Base-by-base conservation (phyloP, 2,113 vertebrate species). In the Python bivittatus region DNA sequence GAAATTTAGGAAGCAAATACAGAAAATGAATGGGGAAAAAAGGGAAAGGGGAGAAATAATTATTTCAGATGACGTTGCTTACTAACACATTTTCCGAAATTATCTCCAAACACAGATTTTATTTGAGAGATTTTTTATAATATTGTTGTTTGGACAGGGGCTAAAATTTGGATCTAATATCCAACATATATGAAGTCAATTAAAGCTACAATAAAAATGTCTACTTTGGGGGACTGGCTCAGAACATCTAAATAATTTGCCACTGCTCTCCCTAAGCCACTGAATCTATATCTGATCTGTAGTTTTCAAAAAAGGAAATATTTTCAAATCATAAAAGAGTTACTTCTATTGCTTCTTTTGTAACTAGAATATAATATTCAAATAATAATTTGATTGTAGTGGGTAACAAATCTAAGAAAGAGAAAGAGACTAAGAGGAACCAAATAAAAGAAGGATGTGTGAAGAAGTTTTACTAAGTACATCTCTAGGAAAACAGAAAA, bases 141-240 rank as follows among this genome's bases (percentile, higher is more conserved):
- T 15, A 8, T 83, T 44, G 88, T 25, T 90, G 6, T 83, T 90
- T 88, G 48, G 48, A 48, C 0, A 85, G 88, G 92, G 83, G 3
- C 2, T 68, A 90, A 44, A 84, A 44, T 88, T 12, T 93, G 90
- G 4, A 4, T 22, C 13, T 89, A 95, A 93, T 44, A 72, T 90
- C 89, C 92, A 92, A 33, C 42, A 89, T 38, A 90, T 93, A 64
- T 90, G 84, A 86, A 95, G 58, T 88, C 87, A 86, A 52, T 92
- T 53, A 92, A 92, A 88, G 29, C 54, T 60, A 33, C 6, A 22
- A 86, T 86, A 79, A 93, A 53, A 57, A 42, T 88, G 33, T 84
- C 20, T 88, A 92, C 87, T 86, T 93, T 44, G 90, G 89, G 12
- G 91, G 64, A 48, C 79, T 88, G 23, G 15, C 23, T 89, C 53